These are phyloP conservation scores for Vipera ursinii DNA, from an alignment of 2,797 vertebrate genomes.

Conservation along the genomic window DNA sequence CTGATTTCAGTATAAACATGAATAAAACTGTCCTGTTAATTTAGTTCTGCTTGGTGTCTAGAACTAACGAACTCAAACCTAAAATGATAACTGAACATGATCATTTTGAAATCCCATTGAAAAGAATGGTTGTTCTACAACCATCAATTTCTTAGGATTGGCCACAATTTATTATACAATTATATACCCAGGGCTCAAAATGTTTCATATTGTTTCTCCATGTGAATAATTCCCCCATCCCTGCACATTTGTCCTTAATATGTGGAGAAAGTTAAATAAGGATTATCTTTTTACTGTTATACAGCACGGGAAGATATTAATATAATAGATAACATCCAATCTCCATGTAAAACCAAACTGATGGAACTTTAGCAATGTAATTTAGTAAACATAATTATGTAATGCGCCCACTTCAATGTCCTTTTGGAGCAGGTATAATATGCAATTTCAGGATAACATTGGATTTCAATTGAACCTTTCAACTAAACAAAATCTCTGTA, in stretches of 20 bases:
- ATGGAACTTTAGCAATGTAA: background rate
- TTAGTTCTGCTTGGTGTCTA: background rate
- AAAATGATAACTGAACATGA: background rate
- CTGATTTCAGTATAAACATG: background rate
- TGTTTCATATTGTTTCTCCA: background rate
- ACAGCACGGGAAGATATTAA: background rate
- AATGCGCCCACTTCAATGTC: background rate
- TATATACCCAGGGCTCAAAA: background rate
- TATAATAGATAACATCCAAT: background rate
- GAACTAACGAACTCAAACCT: background rate
- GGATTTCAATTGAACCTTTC: background rate
- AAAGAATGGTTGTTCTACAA: background rate
- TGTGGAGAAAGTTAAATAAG: background rate
- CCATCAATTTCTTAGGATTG: background rate
- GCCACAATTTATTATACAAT: background rate
- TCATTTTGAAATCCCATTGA: background rate
- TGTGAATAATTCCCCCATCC: background rate
- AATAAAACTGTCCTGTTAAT: background rate
- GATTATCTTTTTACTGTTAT: background rate
- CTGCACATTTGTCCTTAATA: background rate
- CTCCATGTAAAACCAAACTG: background rate
- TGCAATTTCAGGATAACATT: background rate
- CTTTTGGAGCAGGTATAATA: background rate
- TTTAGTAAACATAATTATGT: background rate
- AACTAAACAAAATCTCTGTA: background rate